Evolutionary conservation across 2,113 vertebrate genomes (phyloP).

Genomic region (Triplophysa tibetana): DNA sequence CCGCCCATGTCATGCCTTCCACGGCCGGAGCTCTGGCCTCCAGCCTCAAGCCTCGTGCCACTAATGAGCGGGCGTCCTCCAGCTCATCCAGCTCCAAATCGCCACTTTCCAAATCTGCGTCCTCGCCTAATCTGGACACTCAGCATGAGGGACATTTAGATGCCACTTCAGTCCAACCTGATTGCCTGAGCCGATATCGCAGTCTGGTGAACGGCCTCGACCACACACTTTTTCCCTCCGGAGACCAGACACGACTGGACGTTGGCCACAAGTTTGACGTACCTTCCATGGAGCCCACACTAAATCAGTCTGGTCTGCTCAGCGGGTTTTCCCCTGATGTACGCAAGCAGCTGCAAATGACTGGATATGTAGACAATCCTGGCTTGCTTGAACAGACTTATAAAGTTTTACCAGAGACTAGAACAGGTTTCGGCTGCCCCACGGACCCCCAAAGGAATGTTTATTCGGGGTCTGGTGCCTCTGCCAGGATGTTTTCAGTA

Average conservation of each 20-base stretch:
- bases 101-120: conserved; percentile 76
- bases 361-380: conserved; percentile 59
- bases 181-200: conserved; percentile 77
- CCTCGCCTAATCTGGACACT: conserved; percentile 76
- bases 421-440: conserved; percentile 58
- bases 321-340: conserved; percentile 81
- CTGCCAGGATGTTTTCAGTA: conserved; percentile 70
- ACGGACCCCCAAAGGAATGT: conserved; percentile 65
- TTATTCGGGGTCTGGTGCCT: conserved; percentile 60
- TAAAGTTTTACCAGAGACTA: conserved; percentile 82
- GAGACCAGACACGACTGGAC: conserved; percentile 77
- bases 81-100: conserved; percentile 71
- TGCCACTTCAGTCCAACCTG: conserved; percentile 56
- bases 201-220: conserved; percentile 79
- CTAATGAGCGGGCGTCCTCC: conserved; percentile 64
- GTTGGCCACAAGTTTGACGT: conserved; percentile 84
- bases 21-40: conserved; percentile 81
- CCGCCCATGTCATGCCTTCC: conserved; percentile 97
- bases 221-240: conserved; percentile 77
- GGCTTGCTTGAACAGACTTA: conserved; percentile 70
- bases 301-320: conserved; percentile 85
- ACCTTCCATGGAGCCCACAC: conserved; percentile 83
- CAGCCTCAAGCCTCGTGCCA: conserved; percentile 71
- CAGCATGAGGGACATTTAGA: conserved; percentile 55
- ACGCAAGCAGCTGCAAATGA: conserved; percentile 77